Conservation (phyloP, 2,797 vertebrate genomes). For the Holocentrus rufus region DNA sequence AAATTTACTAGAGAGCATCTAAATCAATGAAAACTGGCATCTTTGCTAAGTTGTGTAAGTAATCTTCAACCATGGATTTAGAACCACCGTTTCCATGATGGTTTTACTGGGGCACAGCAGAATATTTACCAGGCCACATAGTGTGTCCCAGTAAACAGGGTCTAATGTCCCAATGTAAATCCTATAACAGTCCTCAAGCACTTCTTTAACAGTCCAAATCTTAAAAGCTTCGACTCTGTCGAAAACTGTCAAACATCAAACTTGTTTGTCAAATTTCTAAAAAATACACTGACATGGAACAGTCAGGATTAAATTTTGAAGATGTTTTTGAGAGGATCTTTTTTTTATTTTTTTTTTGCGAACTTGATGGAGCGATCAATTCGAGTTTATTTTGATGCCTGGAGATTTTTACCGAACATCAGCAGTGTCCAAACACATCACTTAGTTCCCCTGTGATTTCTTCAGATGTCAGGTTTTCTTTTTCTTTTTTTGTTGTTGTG, state of each 20-base stretch:
- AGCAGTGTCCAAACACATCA: not conserved
- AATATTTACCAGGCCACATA: constrained; percentile 19
- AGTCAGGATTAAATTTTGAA: no score
- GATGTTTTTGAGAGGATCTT: no score
- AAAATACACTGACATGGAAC: constrained; percentile 13
- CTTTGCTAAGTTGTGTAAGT: constrained; percentile 3
- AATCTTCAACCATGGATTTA: constrained; percentile 24
- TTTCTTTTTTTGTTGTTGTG: not conserved
- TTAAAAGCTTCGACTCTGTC: no score
- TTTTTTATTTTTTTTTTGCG: no score
- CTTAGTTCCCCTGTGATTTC: not conserved
- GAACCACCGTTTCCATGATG: constrained; percentile 29
- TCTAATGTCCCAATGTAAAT: no score
- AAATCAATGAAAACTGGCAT: no score
- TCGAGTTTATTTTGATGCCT: not conserved
- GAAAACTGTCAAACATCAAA: constrained; percentile 3
- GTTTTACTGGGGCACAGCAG: constrained; percentile 13
- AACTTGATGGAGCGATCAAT: not conserved
- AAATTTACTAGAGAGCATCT: not conserved
- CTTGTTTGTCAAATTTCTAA: constrained; percentile 15
- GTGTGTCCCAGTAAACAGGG: not conserved
- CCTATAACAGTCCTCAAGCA: no score
- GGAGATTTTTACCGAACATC: not conserved
- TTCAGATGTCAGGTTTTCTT: constrained; percentile 9
- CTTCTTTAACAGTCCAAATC: no score